Evolutionary conservation across 2,797 vertebrate genomes (phyloP).

Genomic region (Alectoris magna): DNA sequence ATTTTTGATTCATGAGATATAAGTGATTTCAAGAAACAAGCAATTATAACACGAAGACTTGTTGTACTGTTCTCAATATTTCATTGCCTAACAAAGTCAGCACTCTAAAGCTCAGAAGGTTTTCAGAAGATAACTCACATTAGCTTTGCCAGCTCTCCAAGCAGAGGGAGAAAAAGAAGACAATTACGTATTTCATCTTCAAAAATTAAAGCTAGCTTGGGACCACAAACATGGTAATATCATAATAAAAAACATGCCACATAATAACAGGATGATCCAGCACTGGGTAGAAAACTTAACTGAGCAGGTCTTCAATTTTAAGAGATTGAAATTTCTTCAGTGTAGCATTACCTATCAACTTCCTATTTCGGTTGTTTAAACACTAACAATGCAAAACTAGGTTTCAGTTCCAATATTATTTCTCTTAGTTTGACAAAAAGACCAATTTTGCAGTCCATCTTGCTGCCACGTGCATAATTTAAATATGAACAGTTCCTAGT

Average conservation of each 20-base stretch:
- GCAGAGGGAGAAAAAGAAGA: not conserved
- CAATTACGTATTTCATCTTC: not conserved
- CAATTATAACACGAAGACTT: not conserved
- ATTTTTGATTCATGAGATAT: conserved; percentile 12
- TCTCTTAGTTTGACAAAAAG: not conserved
- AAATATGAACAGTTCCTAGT: not conserved
- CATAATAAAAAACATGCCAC: not conserved
- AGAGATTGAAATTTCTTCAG: not conserved
- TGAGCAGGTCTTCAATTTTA: not conserved
- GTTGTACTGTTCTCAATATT: not conserved
- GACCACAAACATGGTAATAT: not conserved
- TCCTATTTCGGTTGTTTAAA: not conserved
- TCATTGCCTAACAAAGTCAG: not conserved
- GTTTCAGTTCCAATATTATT: not conserved
- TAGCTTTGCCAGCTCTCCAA: not conserved
- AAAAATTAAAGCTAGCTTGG: not conserved
- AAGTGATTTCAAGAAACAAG: not conserved
- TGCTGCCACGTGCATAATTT: not conserved
- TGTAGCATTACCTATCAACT: not conserved
- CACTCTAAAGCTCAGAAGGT: not conserved
- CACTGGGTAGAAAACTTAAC: not conserved
- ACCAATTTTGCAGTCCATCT: not conserved
- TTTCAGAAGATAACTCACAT: not conserved
- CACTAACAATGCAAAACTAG: not conserved
- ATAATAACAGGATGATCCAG: not conserved